Evolutionary conservation across 1,140 invertebrate species (phyloP).

Genomic region (Tigriopus japonicus): DNA sequence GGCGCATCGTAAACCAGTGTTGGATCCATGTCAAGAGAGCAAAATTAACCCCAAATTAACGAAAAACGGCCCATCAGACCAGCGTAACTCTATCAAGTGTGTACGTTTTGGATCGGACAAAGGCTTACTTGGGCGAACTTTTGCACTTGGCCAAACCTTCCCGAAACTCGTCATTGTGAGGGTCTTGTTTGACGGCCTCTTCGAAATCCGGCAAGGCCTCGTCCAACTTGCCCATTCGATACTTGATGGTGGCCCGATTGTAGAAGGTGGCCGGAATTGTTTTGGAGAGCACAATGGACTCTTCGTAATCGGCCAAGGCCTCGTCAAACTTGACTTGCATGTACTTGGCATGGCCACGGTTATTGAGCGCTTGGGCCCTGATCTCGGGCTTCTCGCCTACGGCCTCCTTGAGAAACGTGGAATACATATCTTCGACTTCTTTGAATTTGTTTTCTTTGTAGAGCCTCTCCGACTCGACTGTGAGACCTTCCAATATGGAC

Average conservation of each 20-base stretch:
- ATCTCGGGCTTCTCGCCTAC: not conserved
- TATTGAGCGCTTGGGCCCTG: not conserved
- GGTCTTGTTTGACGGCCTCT: not conserved
- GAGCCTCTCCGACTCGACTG: not conserved
- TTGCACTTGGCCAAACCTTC: not conserved
- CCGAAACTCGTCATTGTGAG: not conserved
- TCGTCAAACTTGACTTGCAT: slow-evolving; percentile 1
- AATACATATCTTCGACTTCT: not conserved
- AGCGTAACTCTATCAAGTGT: too few relatives aligned
- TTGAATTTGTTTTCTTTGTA: not conserved
- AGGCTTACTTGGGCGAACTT: not conserved
- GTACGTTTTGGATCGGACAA: too few relatives aligned
- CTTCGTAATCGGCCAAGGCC: not conserved
- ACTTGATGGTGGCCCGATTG: not conserved
- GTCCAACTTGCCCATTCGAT: not conserved
- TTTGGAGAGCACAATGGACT: not conserved
- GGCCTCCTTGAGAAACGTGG: not conserved
- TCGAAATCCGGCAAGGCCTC: not conserved
- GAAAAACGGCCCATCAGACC: too few relatives aligned
- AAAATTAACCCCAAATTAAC: too few relatives aligned
- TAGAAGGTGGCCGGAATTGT: not conserved
- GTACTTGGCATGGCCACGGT: slow-evolving; percentile 3
- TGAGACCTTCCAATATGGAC: not conserved
- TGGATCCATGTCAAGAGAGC: too few relatives aligned
- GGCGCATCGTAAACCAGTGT: too few relatives aligned